A percentile compares a stretch with the other conserved stretches of the same genome.
Evolutionary conservation across 2,113 vertebrate species (phyloP).

Genomic region (Oncorhynchus mykiss): DNA sequence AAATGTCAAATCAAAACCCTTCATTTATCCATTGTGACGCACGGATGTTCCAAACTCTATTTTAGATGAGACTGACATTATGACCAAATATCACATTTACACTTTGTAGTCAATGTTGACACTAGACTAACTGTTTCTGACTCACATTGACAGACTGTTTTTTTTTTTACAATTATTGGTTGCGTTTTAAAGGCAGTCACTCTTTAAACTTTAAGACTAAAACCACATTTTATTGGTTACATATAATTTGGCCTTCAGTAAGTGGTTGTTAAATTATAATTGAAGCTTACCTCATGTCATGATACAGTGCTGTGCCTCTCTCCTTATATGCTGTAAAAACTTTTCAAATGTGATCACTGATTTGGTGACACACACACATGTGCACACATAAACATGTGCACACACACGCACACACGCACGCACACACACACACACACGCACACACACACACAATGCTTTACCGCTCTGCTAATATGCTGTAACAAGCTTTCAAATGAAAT

Average conservation of each 20-base stretch:
- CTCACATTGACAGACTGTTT: too few species aligned
- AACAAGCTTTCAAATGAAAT: not conserved
- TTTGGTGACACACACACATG: not conserved
- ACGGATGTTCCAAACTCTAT: too few species aligned
- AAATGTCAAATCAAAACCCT: too few species aligned
- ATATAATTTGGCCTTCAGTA: slow-evolving; percentile 23
- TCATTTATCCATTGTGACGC: too few species aligned
- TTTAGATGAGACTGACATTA: too few species aligned
- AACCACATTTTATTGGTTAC: not conserved
- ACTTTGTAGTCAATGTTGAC: too few species aligned
- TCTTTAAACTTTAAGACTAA: not conserved
- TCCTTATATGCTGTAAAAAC: slow-evolving; percentile 52
- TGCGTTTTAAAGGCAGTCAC: too few species aligned
- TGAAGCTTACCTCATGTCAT: slow-evolving; percentile 39
- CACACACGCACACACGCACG: slow-evolving; percentile 4
- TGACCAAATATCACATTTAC: too few species aligned
- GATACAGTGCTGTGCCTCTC: slow-evolving; percentile 45
- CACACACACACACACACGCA: not conserved
- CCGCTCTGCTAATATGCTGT: not conserved
- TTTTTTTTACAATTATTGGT: too few species aligned
- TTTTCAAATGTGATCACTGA: slow-evolving; percentile 7
- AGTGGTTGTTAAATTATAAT: slow-evolving; percentile 30
- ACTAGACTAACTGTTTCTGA: too few species aligned
- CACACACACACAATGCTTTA: too few species aligned
- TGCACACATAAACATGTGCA: slow-evolving; percentile 9